Conservation (phyloP, 2,113 vertebrate genomes). For the Eptesicus fuscus region DNA sequence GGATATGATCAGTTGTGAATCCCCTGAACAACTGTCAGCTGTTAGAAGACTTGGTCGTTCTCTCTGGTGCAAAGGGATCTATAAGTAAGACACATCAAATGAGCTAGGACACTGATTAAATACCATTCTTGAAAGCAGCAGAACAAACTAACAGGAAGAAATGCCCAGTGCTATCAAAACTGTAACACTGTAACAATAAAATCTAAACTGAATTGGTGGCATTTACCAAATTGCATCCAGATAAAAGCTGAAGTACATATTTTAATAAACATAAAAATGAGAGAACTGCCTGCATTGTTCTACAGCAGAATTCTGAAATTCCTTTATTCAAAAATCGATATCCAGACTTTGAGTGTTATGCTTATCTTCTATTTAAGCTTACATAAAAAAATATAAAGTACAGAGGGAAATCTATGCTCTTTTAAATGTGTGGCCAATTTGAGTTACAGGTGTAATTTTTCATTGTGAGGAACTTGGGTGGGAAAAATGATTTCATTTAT, state of each 20-base stretch:
- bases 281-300: slow-evolving; percentile 55
- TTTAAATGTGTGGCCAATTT: background rate
- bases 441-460: slow-evolving; percentile 42
- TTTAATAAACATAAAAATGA: slow-evolving; percentile 38
- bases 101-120: slow-evolving; percentile 75
- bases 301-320: background rate
- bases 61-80: slow-evolving; percentile 76
- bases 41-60: slow-evolving; percentile 81
- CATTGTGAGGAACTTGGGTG: background rate
- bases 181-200: slow-evolving; percentile 45
- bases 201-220: slow-evolving; percentile 55
- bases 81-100: slow-evolving; percentile 72
- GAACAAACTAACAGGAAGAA: slow-evolving; percentile 71
- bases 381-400: slow-evolving; percentile 38
- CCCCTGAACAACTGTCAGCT: slow-evolving; percentile 83
- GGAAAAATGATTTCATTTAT: background rate
- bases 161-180: slow-evolving; percentile 58
- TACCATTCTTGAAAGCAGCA: slow-evolving; percentile 70
- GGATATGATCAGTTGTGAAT: slow-evolving; percentile 78
- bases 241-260: slow-evolving; percentile 50
- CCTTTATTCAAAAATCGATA: slow-evolving; percentile 32
- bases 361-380: slow-evolving; percentile 6
- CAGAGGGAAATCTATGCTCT: background rate
- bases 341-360: background rate
- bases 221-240: slow-evolving; percentile 59